A percentile compares a stretch with the other conserved stretches of the same genome.
phyloP scores from a whole-genome alignment of 1,140 invertebrate genomes.

The Ganaspis sp. region DNA sequence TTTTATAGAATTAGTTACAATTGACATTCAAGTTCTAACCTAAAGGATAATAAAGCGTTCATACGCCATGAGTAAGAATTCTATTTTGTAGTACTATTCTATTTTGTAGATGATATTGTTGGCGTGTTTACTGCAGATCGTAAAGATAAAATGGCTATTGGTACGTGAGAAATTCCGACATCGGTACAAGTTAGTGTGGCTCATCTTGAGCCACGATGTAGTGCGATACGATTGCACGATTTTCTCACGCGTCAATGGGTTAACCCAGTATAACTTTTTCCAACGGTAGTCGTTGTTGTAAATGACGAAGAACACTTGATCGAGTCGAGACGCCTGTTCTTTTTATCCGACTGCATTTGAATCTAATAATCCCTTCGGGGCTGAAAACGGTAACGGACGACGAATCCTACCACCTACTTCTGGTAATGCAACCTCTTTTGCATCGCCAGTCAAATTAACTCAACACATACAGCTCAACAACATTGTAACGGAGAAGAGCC shows the following conservation, averaged over 20 bases:
- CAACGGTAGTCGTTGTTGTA: slow-evolving; percentile 11
- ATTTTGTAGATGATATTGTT: not conserved
- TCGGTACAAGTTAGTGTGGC: slow-evolving; percentile 19
- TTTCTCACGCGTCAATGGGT: slow-evolving; percentile 62
- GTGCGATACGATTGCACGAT: slow-evolving; percentile 39
- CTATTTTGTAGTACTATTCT: not conserved
- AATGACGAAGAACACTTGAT: not conserved
- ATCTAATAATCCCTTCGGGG: not conserved
- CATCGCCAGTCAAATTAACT: slow-evolving; percentile 13
- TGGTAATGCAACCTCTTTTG: not conserved
- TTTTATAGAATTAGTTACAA: too few species aligned
- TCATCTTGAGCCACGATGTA: slow-evolving; percentile 11
- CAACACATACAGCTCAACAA: not conserved
- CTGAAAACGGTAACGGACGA: not conserved
- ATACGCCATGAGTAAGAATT: not conserved
- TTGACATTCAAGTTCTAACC: not conserved
- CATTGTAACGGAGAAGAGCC: slow-evolving; percentile 20
- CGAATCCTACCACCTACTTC: not conserved
- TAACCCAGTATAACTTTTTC: slow-evolving; percentile 33
- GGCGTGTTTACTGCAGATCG: not conserved
- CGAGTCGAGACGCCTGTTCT: too few species aligned
- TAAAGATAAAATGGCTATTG: slow-evolving; percentile 21
- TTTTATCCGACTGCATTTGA: not conserved
- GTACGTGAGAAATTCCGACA: slow-evolving; percentile 35
- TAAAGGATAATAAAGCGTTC: not conserved